Evolutionary conservation across 2,797 vertebrate genomes (phyloP), one percentile per base, ranked within the genome.

Genomic region (Oreonectes daqikongensis): DNA sequence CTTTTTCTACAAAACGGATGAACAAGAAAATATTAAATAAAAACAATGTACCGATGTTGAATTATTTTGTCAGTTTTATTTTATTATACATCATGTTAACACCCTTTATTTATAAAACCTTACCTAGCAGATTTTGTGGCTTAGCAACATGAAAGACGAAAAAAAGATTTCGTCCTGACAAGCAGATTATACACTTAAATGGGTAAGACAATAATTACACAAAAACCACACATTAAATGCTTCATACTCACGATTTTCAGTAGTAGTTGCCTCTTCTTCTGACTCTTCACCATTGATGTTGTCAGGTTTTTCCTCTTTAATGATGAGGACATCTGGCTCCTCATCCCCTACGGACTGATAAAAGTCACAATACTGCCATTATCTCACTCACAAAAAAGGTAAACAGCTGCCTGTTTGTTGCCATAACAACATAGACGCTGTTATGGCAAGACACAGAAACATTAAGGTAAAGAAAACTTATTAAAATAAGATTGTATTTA

Each of bases 241-340:
- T 9, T 35, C 2, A 46, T 59, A 66, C 73, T 28, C 53, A 81
- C 79, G 48, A 15, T 66, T 73, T 1, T 70, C 79, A 65, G 32
- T 15, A 8, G 42, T 30, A 15, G 20, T 38, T 5, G 28, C 67
- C 63, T 67, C 69, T 2, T 28, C 26, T 9, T 77, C 76, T 4
- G 63, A 20, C 5, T 26, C 59, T 74, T 70, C 69, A 59, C n/a
- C 40, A 46, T 55, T 76, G 2, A 48, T 2, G 5, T 5, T 67
- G 6, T 79, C 82, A 2, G 71, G 46, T 24, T 22, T 79, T 48
- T 84, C 82, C 17, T 77, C 69, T 61, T 84, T 81, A 46, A 84
- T 72, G 14, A 77, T 48, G 5, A 79, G 35, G 32, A 84, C 15
- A 10, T 84, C 79, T 7, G 77, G 52, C 2, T 74, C 66, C 12